These are phyloP conservation scores for Calliopsis andreniformis DNA, from an alignment of 1,140 invertebrate genomes.

Conservation along the genomic window DNA sequence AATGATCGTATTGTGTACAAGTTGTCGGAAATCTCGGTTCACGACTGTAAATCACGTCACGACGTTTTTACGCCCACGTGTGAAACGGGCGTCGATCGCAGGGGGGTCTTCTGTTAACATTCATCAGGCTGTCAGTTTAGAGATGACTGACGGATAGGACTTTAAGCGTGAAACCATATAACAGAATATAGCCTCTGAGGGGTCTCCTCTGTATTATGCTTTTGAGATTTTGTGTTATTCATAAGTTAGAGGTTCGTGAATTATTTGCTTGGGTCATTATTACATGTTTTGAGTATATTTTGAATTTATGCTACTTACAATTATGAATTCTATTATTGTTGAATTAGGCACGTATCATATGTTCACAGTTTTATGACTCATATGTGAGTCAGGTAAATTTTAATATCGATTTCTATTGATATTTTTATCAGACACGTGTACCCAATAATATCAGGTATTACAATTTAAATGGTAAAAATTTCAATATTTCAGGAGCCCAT, in stretches of 20 bases:
- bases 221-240: not conserved
- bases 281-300: not conserved
- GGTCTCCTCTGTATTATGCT: slow-evolving; percentile 35
- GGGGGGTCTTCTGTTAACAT: slow-evolving; percentile 47
- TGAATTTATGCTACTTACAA: too few relatives aligned
- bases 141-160: slow-evolving; percentile 57
- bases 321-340: too few relatives aligned
- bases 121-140: slow-evolving; percentile 66
- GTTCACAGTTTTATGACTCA: too few relatives aligned
- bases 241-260: not conserved
- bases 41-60: slow-evolving; percentile 22
- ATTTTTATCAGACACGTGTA: too few relatives aligned
- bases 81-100: slow-evolving; percentile 27
- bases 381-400: too few relatives aligned
- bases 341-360: too few relatives aligned
- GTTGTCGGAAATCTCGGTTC: slow-evolving; percentile 26
- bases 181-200: slow-evolving; percentile 71
- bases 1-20: slow-evolving; percentile 4
- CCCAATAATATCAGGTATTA: too few relatives aligned
- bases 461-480: not conserved
- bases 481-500: slow-evolving; percentile 92
- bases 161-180: slow-evolving; percentile 42
- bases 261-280: not conserved
- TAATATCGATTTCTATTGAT: too few relatives aligned
- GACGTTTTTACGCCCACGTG: not conserved